Conservation (phyloP, 2,113 vertebrate genomes). For the Scatophagus argus region DNA sequence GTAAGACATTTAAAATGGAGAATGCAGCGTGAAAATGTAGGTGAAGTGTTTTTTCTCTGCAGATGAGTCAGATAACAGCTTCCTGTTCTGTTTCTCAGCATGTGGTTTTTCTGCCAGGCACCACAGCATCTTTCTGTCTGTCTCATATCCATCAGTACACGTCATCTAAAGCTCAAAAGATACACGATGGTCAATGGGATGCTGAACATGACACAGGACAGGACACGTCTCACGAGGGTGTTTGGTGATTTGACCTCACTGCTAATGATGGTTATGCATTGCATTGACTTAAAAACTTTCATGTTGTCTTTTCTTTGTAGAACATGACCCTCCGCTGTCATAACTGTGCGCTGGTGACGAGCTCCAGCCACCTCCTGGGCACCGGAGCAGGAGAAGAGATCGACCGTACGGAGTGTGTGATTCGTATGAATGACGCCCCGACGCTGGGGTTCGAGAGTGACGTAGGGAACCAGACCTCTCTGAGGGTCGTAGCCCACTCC, state of each 20-base stretch:
- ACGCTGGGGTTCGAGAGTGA: constrained; percentile 88
- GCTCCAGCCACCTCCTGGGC: constrained; percentile 95
- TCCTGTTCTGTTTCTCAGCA: not conserved
- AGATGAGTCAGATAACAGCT: not conserved
- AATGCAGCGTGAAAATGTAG: not conserved
- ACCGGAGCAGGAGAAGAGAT: constrained; percentile 87
- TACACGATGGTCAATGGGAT: too few relatives aligned
- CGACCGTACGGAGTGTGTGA: constrained; percentile 90
- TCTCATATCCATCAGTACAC: not conserved
- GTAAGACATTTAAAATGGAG: not conserved
- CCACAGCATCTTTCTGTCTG: not conserved
- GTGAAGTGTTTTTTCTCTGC: not conserved
- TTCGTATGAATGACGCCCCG: constrained; percentile 98
- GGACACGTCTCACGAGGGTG: too few relatives aligned
- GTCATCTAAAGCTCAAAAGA: not conserved
- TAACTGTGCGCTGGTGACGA: constrained; percentile 93
- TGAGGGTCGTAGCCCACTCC: constrained; percentile 95
- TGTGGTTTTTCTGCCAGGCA: too few relatives aligned
- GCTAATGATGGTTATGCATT: too few relatives aligned
- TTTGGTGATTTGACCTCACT: too few relatives aligned
- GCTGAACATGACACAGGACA: too few relatives aligned
- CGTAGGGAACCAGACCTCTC: constrained; percentile 91
- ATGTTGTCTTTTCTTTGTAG: constrained; percentile 72
- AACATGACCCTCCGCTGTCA: constrained; percentile 88
- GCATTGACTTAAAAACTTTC: not conserved